phyloP scores from a whole-genome alignment of 2,888 invertebrate genomes.

The Ochropleura plecta region DNA sequence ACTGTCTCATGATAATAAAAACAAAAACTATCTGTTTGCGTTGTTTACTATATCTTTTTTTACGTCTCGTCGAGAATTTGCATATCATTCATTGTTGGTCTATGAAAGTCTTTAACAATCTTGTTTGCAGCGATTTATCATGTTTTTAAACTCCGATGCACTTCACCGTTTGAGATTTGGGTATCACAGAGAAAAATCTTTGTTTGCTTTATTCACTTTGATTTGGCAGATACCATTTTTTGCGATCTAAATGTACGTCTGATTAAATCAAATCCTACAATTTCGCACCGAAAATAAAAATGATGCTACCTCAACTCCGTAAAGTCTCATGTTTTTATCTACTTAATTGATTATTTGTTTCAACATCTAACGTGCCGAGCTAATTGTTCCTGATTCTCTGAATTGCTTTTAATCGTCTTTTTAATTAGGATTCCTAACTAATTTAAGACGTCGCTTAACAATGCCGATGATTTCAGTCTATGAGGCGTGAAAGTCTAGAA shows the following conservation, averaged over 20 bases:
- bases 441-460: slow-evolving; percentile 27
- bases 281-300: neutral
- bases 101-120: slow-evolving; percentile 31
- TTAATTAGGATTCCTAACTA: slow-evolving; percentile 49
- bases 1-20: slow-evolving; percentile 19
- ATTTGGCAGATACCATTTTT: neutral
- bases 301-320: neutral
- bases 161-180: slow-evolving; percentile 5
- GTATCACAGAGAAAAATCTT: slow-evolving; percentile 1
- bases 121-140: slow-evolving; percentile 35
- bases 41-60: slow-evolving; percentile 36
- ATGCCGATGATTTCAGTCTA: slow-evolving; percentile 12
- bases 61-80: slow-evolving; percentile 12
- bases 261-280: slow-evolving; percentile 9
- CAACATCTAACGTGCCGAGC: slow-evolving; percentile 19
- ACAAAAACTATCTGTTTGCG: slow-evolving; percentile 19
- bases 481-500: slow-evolving; percentile 35
- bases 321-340: neutral
- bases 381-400: slow-evolving; percentile 47
- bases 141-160: slow-evolving; percentile 19
- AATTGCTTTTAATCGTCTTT: slow-evolving; percentile 44
- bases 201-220: neutral
- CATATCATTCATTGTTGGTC: slow-evolving; percentile 33
- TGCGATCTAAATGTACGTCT: neutral
- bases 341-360: slow-evolving; percentile 17